phyloP scores from a whole-genome alignment of 2,888 invertebrate genomes.

The Coelogynopora nodosa region DNA sequence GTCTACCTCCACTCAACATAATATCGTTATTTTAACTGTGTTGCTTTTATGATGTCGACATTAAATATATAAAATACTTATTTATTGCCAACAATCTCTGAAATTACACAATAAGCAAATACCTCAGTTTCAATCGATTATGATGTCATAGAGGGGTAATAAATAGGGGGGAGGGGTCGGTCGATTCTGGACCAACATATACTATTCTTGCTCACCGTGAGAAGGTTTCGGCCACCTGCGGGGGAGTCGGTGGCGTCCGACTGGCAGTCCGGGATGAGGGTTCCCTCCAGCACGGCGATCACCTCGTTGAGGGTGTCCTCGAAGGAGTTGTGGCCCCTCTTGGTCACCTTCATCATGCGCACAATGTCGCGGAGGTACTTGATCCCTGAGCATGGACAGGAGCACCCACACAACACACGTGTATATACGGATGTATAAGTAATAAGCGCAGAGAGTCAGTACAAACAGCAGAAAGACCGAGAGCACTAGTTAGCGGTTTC shows the following conservation, averaged over 20 bases:
- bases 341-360: conserved; percentile 39
- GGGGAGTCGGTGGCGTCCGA: background rate
- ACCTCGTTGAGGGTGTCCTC: background rate
- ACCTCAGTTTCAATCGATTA: too few relatives aligned
- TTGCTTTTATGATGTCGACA: too few relatives aligned
- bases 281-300: conserved; percentile 23
- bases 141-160: too few relatives aligned
- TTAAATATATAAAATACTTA: too few relatives aligned
- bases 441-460: background rate
- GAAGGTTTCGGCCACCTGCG: background rate
- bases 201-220: too few relatives aligned
- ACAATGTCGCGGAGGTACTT: conserved; percentile 38
- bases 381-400: background rate
- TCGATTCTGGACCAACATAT: too few relatives aligned
- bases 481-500: conserved; percentile 16
- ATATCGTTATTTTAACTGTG: too few relatives aligned
- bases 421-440: conserved; percentile 27
- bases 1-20: too few relatives aligned
- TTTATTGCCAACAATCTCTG: too few relatives aligned
- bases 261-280: background rate
- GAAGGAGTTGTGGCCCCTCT: conserved; percentile 38
- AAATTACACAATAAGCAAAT: too few relatives aligned
- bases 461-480: conserved; percentile 22
- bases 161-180: too few relatives aligned
- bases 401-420: background rate